phyloP scores from a whole-genome alignment of 2,888 invertebrate genomes.

The Agriopis aurantiaria region DNA sequence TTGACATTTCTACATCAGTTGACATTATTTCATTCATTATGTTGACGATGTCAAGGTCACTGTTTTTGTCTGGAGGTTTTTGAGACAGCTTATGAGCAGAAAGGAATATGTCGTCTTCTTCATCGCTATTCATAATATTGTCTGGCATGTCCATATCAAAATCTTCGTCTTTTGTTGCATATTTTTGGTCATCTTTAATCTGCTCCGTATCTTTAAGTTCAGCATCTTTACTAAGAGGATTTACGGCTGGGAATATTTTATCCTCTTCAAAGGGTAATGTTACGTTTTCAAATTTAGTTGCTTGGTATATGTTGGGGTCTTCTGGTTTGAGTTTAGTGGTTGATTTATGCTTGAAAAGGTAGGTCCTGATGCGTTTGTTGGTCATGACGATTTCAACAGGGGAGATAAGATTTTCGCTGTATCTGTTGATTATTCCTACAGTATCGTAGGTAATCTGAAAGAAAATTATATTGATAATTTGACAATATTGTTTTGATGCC shows the following conservation, averaged over 20 bases:
- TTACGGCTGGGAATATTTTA: slow-evolving; percentile 19
- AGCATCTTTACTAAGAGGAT: slow-evolving; percentile 20
- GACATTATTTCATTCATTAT: slow-evolving; percentile 38
- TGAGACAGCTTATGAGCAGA: slow-evolving; percentile 7
- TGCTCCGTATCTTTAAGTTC: slow-evolving; percentile 14
- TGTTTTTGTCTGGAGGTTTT: slow-evolving; percentile 17
- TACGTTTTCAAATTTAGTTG: slow-evolving; percentile 42
- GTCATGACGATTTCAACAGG: slow-evolving; percentile 52
- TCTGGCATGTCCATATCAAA: slow-evolving; percentile 27
- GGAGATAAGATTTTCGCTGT: slow-evolving; percentile 54
- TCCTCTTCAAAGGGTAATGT: slow-evolving; percentile 30
- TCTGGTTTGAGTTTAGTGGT: slow-evolving; percentile 13
- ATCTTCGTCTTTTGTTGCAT: slow-evolving; percentile 11
- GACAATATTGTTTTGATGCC: too few relatives aligned
- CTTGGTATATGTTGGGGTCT: slow-evolving; percentile 26
- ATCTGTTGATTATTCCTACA: slow-evolving; percentile 58
- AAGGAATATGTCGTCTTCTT: slow-evolving; percentile 27
- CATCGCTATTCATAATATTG: slow-evolving; percentile 14
- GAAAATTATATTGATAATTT: background rate
- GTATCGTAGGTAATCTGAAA: slow-evolving; percentile 57
- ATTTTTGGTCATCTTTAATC: slow-evolving; percentile 12
- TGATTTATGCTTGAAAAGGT: slow-evolving; percentile 47
- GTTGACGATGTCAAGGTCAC: slow-evolving; percentile 32
- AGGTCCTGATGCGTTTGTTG: slow-evolving; percentile 54
- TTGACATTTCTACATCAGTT: slow-evolving; percentile 14